Evolutionary conservation across 2,888 invertebrate species (phyloP).

Genomic region (Philonicus albiceps): DNA sequence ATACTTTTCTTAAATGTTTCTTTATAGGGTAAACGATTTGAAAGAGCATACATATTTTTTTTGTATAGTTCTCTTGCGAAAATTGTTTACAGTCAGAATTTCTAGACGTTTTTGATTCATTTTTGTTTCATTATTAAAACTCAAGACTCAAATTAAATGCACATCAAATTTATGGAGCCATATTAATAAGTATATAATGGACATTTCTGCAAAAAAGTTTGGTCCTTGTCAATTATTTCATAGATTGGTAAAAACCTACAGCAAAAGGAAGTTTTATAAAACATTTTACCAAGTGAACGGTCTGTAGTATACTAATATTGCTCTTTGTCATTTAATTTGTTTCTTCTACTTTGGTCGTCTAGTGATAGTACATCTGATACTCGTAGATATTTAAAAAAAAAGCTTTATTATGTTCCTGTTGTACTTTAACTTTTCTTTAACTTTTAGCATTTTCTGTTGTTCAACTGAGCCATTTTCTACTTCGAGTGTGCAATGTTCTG

Average conservation of each 20-base stretch:
- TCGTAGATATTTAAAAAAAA: background rate
- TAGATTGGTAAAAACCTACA: background rate
- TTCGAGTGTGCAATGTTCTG: background rate
- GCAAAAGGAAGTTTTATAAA: background rate
- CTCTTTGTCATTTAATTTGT: slow-evolving; percentile 7
- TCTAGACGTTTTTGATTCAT: too few species aligned
- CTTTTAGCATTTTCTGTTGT: background rate
- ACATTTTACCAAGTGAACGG: background rate
- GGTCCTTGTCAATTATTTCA: background rate
- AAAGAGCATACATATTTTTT: too few species aligned
- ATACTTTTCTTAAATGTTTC: too few species aligned
- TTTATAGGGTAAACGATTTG: too few species aligned
- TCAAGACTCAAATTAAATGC: background rate
- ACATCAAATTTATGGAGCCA: background rate
- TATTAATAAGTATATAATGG: background rate
- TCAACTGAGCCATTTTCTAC: background rate
- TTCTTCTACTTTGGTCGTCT: background rate
- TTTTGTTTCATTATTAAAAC: too few species aligned
- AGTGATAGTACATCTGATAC: background rate
- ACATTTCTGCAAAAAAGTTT: background rate
- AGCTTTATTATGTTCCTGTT: background rate
- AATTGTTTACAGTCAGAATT: too few species aligned
- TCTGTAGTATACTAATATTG: slow-evolving; percentile 11
- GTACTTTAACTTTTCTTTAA: background rate
- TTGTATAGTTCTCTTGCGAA: too few species aligned